These are phyloP conservation scores for Notarius quadriscutis DNA, from an alignment of 2,113 vertebrate species.

Conservation along the genomic window DNA sequence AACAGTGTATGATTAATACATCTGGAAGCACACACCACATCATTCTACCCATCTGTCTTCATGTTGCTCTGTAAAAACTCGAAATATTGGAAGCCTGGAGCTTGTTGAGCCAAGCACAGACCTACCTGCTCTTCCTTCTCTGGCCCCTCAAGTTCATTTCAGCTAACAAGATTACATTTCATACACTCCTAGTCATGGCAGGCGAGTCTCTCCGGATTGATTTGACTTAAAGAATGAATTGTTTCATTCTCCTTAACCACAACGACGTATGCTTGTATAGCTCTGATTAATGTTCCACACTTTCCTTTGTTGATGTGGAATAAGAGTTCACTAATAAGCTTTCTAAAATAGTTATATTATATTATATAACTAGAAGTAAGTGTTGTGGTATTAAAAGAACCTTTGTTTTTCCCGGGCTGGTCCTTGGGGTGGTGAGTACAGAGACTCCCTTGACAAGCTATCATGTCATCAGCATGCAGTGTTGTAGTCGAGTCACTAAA, in stretches of 20 bases:
- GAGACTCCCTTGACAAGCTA: too few species aligned
- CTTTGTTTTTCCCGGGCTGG: not conserved
- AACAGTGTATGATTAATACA: conserved; percentile 52
- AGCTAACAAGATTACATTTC: conserved; percentile 17
- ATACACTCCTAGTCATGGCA: conserved; percentile 1
- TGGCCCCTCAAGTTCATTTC: not conserved
- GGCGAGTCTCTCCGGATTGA: not conserved
- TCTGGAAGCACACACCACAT: conserved; percentile 30
- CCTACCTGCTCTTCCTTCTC: not conserved
- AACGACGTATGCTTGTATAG: not conserved
- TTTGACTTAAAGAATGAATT: conserved; percentile 10
- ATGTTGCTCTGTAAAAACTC: conserved; percentile 16
- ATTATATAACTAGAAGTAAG: not conserved
- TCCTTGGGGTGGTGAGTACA: not conserved
- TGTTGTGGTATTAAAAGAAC: not conserved
- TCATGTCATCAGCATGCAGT: too few species aligned
- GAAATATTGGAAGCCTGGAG: not conserved
- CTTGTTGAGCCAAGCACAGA: not conserved
- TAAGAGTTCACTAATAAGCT: conserved; percentile 4
- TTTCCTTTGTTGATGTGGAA: conserved; percentile 15
- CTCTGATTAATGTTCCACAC: conserved; percentile 5
- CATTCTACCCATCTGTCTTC: conserved; percentile 44
- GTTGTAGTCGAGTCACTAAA: too few species aligned
- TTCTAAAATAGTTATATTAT: not conserved
- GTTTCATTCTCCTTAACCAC: conserved; percentile 7